Evolutionary conservation across 2,797 vertebrate genomes (phyloP), one percentile per base, ranked within the genome.

Genomic region (Acanthurus tractus): DNA sequence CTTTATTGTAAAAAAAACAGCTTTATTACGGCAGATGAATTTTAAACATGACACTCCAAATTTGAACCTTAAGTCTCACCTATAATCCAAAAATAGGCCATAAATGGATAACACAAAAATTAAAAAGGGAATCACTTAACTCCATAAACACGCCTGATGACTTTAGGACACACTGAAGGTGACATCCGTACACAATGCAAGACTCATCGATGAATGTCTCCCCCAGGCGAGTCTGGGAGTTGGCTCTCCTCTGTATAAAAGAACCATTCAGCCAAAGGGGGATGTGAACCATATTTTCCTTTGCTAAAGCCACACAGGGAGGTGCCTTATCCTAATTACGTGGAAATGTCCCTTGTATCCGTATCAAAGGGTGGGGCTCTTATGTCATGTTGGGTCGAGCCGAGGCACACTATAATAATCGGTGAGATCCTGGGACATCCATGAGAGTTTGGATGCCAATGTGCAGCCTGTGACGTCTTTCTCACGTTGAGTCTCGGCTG

Each of bases 331-430:
- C 85, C 87, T 86, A 92, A 92, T 92, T 93, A 89, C 83, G 84
- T 89, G 86, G 81, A 93, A 94, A 93, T 91, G 91, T 93, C 91
- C 93, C 83, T 88, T 67, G 86, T 92, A 89, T 92, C 92, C 82
- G 49, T 92, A 92, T 95, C 89, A 88, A 86, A 86, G 84, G 91
- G 92, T 52, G 88, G 74, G 88, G 79, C 81, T 79, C 75, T 93
- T 89, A 93, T 85, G 90, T 94, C 85, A 93, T 85, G 81, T 14
- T 42, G 42, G 38, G 79, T 77, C 22, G 80, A 83, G 77, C 71
- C 2, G 64, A 71, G 74, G 58, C 69, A 13, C 73, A 34, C 84
- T 74, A 73, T 74, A 76, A 79, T 78, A 80, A 87, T 87, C 86
- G 72, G 70, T 29, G 57, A 78, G 79, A 86, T 82, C 72, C 83